Evolutionary conservation across 1,140 invertebrate species (phyloP).

Genomic region (Bombyx mori): ASM3026992v2 NC_085118.1:11582001-11582500

Average conservation of each 20-base stretch:
- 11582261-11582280: no score
- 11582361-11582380: conserved; percentile 39
- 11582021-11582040: no score
- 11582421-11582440: conserved; percentile 63
- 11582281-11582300: no score
- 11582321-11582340: conserved; percentile 1
- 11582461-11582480: conserved; percentile 66
- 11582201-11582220: no score
- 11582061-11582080: no score
- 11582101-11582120: no score
- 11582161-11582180: conserved; percentile 24
- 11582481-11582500: conserved; percentile 65
- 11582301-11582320: no score
- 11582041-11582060: no score
- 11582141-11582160: conserved; percentile 21
- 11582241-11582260: no score
- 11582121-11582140: not conserved
- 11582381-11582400: conserved; percentile 37
- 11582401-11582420: conserved; percentile 63
- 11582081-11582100: no score
- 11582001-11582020: no score
- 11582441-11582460: conserved; percentile 41
- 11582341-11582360: conserved; percentile 11
- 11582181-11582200: conserved; percentile 24
- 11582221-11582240: no score